These are phyloP conservation scores for Eristalinus sepulchralis DNA, from an alignment of 2,888 invertebrate genomes.

Conservation along the genomic window DNA sequence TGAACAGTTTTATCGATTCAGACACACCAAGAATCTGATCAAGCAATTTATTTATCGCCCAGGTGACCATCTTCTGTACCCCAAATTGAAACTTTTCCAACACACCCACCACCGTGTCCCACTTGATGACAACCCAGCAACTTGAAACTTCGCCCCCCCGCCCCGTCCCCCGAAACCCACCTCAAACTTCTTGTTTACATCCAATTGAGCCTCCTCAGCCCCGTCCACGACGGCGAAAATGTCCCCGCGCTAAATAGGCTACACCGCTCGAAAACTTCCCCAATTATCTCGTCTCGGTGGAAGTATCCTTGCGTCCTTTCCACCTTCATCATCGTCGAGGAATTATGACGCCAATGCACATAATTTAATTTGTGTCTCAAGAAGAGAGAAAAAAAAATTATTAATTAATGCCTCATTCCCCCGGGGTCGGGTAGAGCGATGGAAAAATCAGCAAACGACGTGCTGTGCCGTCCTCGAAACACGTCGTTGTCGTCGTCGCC, in stretches of 20 bases:
- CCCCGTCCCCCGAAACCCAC: too few species aligned
- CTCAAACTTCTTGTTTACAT: not conserved
- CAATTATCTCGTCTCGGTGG: conserved; percentile 14
- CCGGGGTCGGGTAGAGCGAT: not conserved
- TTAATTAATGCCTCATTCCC: conserved; percentile 35
- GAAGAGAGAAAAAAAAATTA: conserved; percentile 9
- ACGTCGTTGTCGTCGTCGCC: not conserved
- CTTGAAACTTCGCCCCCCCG: too few species aligned
- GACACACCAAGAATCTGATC: too few species aligned
- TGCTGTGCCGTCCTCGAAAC: not conserved
- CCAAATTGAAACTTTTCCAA: too few species aligned
- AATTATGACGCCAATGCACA: conserved; percentile 25
- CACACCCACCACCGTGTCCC: too few species aligned
- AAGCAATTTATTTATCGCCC: too few species aligned
- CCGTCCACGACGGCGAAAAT: not conserved
- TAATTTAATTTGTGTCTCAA: conserved; percentile 26
- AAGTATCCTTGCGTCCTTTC: conserved; percentile 17
- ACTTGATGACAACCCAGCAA: too few species aligned
- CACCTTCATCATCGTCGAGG: not conserved
- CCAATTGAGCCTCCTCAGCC: not conserved
- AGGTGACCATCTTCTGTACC: too few species aligned
- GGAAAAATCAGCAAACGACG: conserved; percentile 1
- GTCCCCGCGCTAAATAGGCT: conserved; percentile 1
- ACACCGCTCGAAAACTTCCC: not conserved
- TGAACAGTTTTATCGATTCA: too few species aligned